Conservation (phyloP, 2,797 vertebrate species). For the Propithecus deckenii region DNA sequence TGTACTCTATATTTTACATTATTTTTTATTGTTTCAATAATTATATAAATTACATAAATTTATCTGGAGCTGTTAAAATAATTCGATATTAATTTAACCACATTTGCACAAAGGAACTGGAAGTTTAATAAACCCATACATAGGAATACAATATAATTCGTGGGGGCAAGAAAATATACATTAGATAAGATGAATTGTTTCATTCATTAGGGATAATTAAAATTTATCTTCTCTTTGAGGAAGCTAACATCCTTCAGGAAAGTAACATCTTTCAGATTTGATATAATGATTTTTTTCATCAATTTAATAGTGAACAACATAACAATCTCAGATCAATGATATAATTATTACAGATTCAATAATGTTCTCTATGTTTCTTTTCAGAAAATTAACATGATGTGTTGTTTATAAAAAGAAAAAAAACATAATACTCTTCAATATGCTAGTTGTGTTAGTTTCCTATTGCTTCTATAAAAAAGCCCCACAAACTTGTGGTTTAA, state of each 20-base stretch:
- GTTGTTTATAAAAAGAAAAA: background rate
- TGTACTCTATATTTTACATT: background rate
- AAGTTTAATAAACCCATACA: background rate
- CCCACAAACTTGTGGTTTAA: background rate
- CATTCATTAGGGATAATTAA: background rate
- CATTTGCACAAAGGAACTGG: background rate
- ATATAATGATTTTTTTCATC: background rate
- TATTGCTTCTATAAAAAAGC: background rate
- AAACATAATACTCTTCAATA: background rate
- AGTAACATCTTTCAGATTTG: background rate
- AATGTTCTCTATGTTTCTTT: background rate
- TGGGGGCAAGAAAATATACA: background rate
- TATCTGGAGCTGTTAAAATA: background rate
- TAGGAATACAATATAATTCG: background rate
- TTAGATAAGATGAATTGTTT: background rate
- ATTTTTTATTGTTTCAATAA: background rate
- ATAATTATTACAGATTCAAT: background rate
- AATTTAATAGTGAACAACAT: background rate
- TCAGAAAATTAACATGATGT: background rate
- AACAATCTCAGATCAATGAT: background rate
- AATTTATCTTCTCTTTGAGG: background rate
- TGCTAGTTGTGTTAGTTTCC: background rate
- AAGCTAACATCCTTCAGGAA: background rate
- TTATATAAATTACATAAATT: background rate
- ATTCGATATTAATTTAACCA: background rate